Base-by-base conservation (phyloP, 2,113 vertebrate genomes). In the Lynx canadensis region DNA sequence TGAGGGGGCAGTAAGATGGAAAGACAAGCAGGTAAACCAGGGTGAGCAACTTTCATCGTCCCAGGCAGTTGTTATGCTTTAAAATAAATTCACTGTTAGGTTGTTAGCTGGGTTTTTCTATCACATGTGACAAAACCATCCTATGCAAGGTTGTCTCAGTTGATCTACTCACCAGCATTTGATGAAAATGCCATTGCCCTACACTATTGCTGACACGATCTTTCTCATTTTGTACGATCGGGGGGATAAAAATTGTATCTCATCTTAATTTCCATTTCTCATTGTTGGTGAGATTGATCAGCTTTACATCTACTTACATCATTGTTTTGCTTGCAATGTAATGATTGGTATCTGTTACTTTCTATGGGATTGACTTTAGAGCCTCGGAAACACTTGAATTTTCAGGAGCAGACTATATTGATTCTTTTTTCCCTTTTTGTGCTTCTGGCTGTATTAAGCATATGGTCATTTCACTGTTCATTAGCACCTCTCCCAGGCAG, bases 391-490 rank as follows among this genome's bases (percentile, higher is more conserved):
- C 41, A 29, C n/a, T 89, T 93, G 79, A 33, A 41, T 83, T 85
- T 95, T 82, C 3, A 36, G 85, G 31, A 91, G 14, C 27, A 69
- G n/a, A 29, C 25, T 79, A 33, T 3, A 5, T 73, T 65, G 60
- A 1, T 89, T 55, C 29, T 69, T 69, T 71, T 71, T 84, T 66
- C 71, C 84, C 31, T 83, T 91, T 78, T 83, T 87, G 48, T 89
- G 29, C 71, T 86, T 95, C 36, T 86, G 83, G 18, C 52, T 95
- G 3, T 21, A n/a, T 63, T 82, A 94, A 93, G 76, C 78, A 93
- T 95, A 94, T 93, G 89, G 86, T 79, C 78, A 95, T 93, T 93
- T 57, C 10, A 23, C 21, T 78, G 60, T 89, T 98, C 84, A 94
- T 93, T 91, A 97, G 36, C 89, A 89, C 78, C 82, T 92, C 50